Conservation (phyloP, 2,797 vertebrate species). For the Etheostoma perlongum region DNA sequence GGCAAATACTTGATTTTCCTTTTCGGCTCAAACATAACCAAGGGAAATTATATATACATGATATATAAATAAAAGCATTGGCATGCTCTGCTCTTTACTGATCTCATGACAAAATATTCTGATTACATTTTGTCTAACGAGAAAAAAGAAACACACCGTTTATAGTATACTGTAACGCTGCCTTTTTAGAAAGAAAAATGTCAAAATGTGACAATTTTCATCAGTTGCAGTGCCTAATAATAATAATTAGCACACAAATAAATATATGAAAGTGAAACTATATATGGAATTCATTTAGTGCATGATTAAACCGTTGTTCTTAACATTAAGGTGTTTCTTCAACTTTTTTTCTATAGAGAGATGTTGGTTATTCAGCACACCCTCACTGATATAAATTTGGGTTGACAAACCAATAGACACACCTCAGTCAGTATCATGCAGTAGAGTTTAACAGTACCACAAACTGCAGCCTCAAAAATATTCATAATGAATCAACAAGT, state of each 20-base stretch:
- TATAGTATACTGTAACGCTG: neutral
- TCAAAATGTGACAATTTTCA: neutral
- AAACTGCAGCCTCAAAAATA: neutral
- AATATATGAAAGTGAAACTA: neutral
- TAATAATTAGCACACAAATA: too few relatives aligned
- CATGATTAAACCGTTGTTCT: neutral
- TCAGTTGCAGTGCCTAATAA: neutral
- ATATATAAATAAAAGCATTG: neutral
- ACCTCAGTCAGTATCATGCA: neutral
- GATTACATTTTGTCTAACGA: neutral
- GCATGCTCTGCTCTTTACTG: neutral
- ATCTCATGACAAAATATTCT: neutral
- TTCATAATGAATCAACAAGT: too few relatives aligned
- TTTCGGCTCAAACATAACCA: neutral
- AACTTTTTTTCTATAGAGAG: neutral
- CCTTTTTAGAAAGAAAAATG: neutral
- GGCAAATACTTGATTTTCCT: neutral
- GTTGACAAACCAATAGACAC: neutral
- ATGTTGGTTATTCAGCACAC: neutral
- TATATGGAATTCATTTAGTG: neutral
- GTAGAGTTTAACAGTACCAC: neutral
- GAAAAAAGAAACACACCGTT: neutral
- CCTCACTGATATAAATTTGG: neutral
- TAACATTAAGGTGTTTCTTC: neutral
- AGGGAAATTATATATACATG: neutral